Conservation (phyloP, 2,888 invertebrate species). For the Yponomeuta evonymella region DNA sequence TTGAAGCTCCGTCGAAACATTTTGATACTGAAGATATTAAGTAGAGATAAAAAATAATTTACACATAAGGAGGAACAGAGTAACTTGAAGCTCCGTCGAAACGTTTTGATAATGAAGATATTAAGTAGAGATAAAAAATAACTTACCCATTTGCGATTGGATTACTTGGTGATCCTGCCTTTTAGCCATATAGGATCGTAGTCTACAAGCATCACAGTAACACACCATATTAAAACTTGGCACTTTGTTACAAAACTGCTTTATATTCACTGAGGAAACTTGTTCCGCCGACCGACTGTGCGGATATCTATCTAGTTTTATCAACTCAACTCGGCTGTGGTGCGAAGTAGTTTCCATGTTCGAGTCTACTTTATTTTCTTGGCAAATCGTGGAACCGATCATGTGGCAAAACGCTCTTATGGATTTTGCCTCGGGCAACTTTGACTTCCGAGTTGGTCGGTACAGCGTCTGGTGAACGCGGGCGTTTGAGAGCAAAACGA, state of each 20-base stretch:
- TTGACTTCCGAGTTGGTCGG: constrained; percentile 61
- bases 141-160: no score
- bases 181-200: no score
- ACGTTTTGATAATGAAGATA: no score
- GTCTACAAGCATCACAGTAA: constrained; percentile 11
- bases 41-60: no score
- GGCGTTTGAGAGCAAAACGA: constrained; percentile 67
- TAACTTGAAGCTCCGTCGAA: no score
- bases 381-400: constrained; percentile 72
- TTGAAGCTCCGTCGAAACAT: no score
- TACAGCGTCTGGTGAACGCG: constrained; percentile 35
- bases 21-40: no score
- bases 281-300: constrained; percentile 21
- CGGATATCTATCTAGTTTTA: constrained; percentile 47
- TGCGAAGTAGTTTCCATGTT: constrained; percentile 55
- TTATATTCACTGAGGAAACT: constrained; percentile 51
- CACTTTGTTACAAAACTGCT: constrained; percentile 31
- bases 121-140: no score
- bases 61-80: no score
- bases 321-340: constrained; percentile 56
- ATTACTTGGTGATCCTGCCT: no score
- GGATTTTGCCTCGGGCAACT: constrained; percentile 69
- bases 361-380: constrained; percentile 65
- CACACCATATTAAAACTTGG: constrained; percentile 21
- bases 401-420: constrained; percentile 73